A percentile compares a stretch with the other conserved stretches of the same genome.
Evolutionary conservation across 2,888 invertebrate genomes (phyloP).

Genomic region (Chloroclystis v-ata): DNA sequence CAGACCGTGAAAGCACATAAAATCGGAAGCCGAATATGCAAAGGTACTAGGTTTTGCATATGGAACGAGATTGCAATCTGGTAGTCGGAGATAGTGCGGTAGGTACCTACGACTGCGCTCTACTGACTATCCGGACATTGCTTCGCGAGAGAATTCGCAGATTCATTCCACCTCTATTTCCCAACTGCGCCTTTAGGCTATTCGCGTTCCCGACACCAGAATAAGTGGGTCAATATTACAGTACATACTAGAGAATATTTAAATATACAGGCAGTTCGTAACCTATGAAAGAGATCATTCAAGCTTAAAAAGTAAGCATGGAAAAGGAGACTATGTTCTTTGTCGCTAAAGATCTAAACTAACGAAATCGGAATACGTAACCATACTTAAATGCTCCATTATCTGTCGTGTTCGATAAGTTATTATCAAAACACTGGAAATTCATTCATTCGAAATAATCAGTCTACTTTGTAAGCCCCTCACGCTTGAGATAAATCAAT

Average conservation of each 20-base stretch:
- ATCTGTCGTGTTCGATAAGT: neutral
- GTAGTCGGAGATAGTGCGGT: conserved; percentile 20
- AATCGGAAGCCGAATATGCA: conserved; percentile 21
- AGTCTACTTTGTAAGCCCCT: conserved; percentile 19
- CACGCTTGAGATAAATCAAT: conserved; percentile 19
- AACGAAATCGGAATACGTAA: no score
- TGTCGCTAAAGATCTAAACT: no score
- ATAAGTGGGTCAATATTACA: conserved; percentile 41
- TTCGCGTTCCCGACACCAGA: conserved; percentile 35
- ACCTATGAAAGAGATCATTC: no score
- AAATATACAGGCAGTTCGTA: no score
- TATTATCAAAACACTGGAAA: conserved; percentile 8
- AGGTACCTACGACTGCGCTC: conserved; percentile 22
- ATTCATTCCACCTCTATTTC: conserved; percentile 51
- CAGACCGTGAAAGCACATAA: conserved; percentile 13
- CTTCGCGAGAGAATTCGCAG: conserved; percentile 38
- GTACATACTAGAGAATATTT: no score
- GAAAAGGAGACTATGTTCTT: no score
- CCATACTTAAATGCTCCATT: no score
- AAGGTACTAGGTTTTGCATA: conserved; percentile 25
- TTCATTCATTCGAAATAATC: conserved; percentile 21
- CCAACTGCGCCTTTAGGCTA: conserved; percentile 38
- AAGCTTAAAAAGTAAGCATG: no score
- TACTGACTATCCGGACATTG: conserved; percentile 21
- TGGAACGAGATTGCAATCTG: conserved; percentile 34